phyloP scores from a whole-genome alignment of 1,140 invertebrate species.

The Conus ventricosus region DNA sequence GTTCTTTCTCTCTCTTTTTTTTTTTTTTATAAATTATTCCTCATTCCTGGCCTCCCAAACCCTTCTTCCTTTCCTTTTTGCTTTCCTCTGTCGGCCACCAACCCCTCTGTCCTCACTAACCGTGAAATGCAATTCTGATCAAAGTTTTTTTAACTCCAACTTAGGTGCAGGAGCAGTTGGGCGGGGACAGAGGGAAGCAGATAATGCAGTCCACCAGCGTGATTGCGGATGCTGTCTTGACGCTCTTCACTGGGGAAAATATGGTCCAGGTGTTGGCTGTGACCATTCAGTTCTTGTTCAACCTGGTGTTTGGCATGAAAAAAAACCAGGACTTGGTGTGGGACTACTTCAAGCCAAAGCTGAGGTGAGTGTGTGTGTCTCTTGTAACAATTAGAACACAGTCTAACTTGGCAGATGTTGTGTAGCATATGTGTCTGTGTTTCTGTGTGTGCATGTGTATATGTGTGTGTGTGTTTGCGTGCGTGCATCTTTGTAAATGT shows the following conservation, averaged over 20 bases:
- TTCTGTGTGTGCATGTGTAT: too few relatives aligned
- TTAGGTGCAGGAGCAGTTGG: slow-evolving; percentile 4
- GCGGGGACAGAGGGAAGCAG: not conserved
- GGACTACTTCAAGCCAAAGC: slow-evolving; percentile 15
- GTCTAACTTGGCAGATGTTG: not conserved
- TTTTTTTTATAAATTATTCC: too few relatives aligned
- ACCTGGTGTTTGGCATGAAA: not conserved
- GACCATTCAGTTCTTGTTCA: slow-evolving; percentile 25
- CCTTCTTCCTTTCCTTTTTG: too few relatives aligned
- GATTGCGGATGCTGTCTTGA: not conserved
- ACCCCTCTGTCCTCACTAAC: too few relatives aligned
- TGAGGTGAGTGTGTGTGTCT: slow-evolving; percentile 14
- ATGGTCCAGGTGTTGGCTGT: not conserved
- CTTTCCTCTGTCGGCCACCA: too few relatives aligned
- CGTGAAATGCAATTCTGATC: too few relatives aligned
- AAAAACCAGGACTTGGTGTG: slow-evolving; percentile 17
- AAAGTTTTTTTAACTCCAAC: too few relatives aligned
- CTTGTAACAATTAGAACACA: too few relatives aligned
- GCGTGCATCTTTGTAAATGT: not conserved
- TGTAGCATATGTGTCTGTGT: too few relatives aligned
- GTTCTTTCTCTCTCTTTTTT: too few relatives aligned
- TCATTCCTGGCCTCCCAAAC: too few relatives aligned
- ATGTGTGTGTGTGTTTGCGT: not conserved
- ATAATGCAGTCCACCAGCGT: not conserved
- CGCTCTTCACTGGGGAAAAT: not conserved